phyloP scores from a whole-genome alignment of 2,888 invertebrate genomes.

The Tridacna crocea region DNA sequence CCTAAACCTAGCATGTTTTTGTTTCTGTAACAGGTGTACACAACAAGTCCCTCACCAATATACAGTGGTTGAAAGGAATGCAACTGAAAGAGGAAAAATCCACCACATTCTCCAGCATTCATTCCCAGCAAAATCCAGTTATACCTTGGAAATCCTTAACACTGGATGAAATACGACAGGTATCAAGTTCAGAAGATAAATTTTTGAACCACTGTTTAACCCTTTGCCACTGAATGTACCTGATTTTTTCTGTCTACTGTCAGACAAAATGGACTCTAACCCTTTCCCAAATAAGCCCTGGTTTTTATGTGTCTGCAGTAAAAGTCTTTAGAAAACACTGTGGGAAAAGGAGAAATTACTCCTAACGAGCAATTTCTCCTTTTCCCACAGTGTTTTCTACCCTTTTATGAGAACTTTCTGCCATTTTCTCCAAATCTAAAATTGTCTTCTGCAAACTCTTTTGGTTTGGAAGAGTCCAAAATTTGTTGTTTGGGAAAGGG shows the following conservation, averaged over 20 bases:
- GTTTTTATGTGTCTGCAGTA: too few relatives aligned
- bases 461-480: too few relatives aligned
- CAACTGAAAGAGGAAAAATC: slow-evolving; percentile 62
- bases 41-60: slow-evolving; percentile 74
- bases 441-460: too few relatives aligned
- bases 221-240: not conserved
- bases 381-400: not conserved
- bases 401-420: not conserved
- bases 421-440: too few relatives aligned
- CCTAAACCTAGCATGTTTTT: too few relatives aligned
- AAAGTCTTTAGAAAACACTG: too few relatives aligned
- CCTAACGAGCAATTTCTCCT: not conserved
- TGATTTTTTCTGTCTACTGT: too few relatives aligned
- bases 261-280: too few relatives aligned
- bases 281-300: too few relatives aligned
- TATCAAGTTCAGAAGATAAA: not conserved
- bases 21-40: slow-evolving; percentile 48
- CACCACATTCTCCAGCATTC: slow-evolving; percentile 13
- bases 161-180: slow-evolving; percentile 58
- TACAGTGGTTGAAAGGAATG: slow-evolving; percentile 74
- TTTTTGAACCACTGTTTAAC: not conserved
- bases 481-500: too few relatives aligned
- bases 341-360: not conserved
- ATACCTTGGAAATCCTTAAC: slow-evolving; percentile 62
- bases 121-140: slow-evolving; percentile 38